Conservation (phyloP, 2,113 vertebrate genomes). For the Lamprotornis superbus region DNA sequence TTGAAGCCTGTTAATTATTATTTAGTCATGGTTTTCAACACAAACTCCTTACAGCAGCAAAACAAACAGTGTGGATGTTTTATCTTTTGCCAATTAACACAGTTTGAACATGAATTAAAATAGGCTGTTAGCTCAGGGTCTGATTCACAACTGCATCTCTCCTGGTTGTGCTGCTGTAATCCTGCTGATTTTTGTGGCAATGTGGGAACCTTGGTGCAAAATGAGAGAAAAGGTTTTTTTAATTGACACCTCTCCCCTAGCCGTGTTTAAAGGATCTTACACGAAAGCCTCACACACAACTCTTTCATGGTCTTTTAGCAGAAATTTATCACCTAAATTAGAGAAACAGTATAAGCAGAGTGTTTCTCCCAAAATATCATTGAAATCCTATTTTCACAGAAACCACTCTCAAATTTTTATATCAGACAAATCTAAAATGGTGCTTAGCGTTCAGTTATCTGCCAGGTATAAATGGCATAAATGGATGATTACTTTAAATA, state of each 20-base stretch:
- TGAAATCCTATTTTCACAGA: slow-evolving; percentile 71
- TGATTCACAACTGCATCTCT: neutral
- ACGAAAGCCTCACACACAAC: neutral
- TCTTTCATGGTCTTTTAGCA: slow-evolving; percentile 20
- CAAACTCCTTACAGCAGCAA: slow-evolving; percentile 45
- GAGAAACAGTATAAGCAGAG: slow-evolving; percentile 45
- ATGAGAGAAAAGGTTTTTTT: neutral
- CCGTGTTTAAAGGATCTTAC: neutral
- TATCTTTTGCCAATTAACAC: slow-evolving; percentile 56
- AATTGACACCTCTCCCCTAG: neutral
- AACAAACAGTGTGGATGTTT: slow-evolving; percentile 56
- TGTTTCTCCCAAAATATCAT: slow-evolving; percentile 74
- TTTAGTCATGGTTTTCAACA: slow-evolving; percentile 52
- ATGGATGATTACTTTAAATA: slow-evolving; percentile 79
- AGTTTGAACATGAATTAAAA: slow-evolving; percentile 37
- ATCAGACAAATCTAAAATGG: slow-evolving; percentile 63
- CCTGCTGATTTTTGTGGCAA: neutral
- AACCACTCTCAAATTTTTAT: slow-evolving; percentile 63
- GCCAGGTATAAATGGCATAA: slow-evolving; percentile 75
- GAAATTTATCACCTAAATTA: slow-evolving; percentile 54
- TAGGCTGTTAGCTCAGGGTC: neutral
- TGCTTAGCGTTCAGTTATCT: slow-evolving; percentile 69
- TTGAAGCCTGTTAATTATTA: slow-evolving; percentile 51
- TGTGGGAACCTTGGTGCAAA: neutral
- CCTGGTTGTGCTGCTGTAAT: neutral